Conservation (phyloP, 2,113 vertebrate genomes). For the Nycticryphes semicollaris region DNA sequence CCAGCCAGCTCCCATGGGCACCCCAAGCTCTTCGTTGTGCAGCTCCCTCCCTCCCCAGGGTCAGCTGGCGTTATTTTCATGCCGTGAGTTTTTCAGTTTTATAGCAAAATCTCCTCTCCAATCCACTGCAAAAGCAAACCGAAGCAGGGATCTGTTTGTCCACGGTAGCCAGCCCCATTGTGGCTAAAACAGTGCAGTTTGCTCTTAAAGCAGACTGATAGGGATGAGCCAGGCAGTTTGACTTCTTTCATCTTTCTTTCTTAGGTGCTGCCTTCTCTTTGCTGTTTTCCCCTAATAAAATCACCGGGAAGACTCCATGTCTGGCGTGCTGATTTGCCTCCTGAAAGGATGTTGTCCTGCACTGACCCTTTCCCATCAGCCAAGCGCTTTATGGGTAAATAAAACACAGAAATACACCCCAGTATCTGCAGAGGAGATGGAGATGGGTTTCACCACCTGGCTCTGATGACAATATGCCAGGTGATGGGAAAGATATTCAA, state of each 20-base stretch:
- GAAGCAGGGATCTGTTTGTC: background rate
- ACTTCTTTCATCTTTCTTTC: background rate
- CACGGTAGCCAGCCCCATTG: rapidly evolving
- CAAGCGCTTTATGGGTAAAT: background rate
- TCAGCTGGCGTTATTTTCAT: background rate
- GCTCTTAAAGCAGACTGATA: background rate
- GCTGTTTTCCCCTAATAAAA: background rate
- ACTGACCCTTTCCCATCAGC: background rate
- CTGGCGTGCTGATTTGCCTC: background rate
- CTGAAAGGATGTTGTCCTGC: background rate
- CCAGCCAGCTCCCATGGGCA: background rate
- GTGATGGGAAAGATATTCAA: background rate
- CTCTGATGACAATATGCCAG: background rate
- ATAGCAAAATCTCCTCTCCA: background rate
- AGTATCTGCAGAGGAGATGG: background rate
- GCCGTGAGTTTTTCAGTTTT: background rate
- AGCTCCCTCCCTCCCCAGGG: background rate
- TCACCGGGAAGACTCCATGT: background rate
- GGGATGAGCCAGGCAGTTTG: background rate
- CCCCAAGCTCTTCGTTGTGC: rapidly evolving
- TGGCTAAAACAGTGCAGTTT: background rate
- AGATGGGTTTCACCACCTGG: background rate
- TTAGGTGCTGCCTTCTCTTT: background rate
- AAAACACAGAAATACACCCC: background rate
- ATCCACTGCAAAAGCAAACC: background rate